Conservation (phyloP, 1,140 invertebrate species). For the Meteorus sp. region DNA sequence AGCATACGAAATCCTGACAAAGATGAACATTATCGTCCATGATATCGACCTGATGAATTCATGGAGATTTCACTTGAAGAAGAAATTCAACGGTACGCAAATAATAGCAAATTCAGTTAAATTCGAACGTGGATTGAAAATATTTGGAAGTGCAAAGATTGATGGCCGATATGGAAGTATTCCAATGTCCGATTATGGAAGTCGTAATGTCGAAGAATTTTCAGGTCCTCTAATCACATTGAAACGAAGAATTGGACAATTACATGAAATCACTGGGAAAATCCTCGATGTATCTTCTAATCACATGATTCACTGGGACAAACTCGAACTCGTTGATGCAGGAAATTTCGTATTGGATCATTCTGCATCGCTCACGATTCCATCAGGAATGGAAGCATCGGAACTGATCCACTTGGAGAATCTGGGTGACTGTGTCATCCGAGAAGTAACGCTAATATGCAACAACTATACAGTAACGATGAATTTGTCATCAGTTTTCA, state of each 20-base stretch:
- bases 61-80: slow-evolving; percentile 32
- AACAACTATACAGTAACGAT: not conserved
- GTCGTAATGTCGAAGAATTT: slow-evolving; percentile 28
- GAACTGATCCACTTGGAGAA: too few species aligned
- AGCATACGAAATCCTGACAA: slow-evolving; percentile 26
- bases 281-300: too few species aligned
- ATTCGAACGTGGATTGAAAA: slow-evolving; percentile 31
- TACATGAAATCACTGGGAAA: too few species aligned
- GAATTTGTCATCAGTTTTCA: slow-evolving; percentile 2
- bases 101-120: slow-evolving; percentile 33
- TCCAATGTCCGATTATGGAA: slow-evolving; percentile 26
- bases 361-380: too few species aligned
- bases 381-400: too few species aligned
- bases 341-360: too few species aligned
- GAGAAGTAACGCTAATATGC: slow-evolving; percentile 17
- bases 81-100: slow-evolving; percentile 26
- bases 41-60: slow-evolving; percentile 35
- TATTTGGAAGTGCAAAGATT: slow-evolving; percentile 37
- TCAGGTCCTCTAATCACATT: not conserved
- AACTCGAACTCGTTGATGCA: not conserved
- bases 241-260: too few species aligned
- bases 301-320: not conserved
- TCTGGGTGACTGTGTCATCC: too few species aligned
- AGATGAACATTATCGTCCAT: slow-evolving; percentile 36
- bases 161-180: too few species aligned